phyloP scores from a whole-genome alignment of 2,113 vertebrate species.

The Tichodroma muraria region DNA sequence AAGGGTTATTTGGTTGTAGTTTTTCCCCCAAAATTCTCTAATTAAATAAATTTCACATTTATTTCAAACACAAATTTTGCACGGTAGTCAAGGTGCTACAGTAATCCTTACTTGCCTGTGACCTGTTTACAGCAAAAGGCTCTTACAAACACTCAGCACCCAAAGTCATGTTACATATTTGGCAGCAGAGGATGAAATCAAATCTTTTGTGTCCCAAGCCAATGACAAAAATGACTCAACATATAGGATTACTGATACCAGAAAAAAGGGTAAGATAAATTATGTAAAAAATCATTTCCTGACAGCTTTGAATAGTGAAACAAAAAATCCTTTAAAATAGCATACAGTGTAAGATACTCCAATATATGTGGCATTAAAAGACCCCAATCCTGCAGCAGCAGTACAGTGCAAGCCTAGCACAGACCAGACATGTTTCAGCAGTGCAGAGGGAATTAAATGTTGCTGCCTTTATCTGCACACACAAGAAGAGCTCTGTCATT shows the following conservation, averaged over 20 bases:
- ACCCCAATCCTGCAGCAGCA: not conserved
- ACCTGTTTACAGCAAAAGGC: not conserved
- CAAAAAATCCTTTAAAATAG: not conserved
- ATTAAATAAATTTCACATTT: not conserved
- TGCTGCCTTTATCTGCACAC: not conserved
- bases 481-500: not conserved
- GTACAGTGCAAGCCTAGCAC: not conserved
- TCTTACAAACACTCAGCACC: not conserved
- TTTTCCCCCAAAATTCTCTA: not conserved
- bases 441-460: not conserved
- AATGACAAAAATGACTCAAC: not conserved
- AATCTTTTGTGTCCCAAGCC: not conserved
- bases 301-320: not conserved
- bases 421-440: not conserved
- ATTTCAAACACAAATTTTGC: not conserved
- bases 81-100: not conserved
- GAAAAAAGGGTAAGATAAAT: not conserved
- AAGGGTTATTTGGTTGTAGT: not conserved
- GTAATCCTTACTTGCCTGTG: not conserved
- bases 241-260: not conserved
- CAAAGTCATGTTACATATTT: not conserved
- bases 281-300: not conserved
- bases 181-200: not conserved
- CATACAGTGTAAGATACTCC: not conserved
- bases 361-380: not conserved